Base-by-base conservation (phyloP, 2,888 invertebrate species). In the Drosophila ustulata region DNA sequence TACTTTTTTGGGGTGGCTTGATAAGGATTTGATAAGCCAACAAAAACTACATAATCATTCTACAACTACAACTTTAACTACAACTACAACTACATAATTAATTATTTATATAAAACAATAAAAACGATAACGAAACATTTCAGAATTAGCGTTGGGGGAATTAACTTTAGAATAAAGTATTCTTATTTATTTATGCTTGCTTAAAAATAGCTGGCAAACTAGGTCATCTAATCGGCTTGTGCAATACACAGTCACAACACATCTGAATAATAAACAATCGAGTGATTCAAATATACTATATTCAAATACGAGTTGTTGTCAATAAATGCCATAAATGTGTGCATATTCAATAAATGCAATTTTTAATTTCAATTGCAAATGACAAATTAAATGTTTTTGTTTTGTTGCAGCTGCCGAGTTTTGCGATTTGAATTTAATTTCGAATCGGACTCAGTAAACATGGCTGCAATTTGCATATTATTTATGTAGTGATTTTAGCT, bases 191-290 rank as follows among this genome's bases (percentile, higher is more conserved):
- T 61, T 41, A 50, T 61, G 26, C 61, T 62, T 62, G 59, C 57
- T 62, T 62, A 71, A 56, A 68, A 80, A 69, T 66, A 68, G 37
- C 34, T 61, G 32, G 46, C 2, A 62, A 63, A 66, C 52, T 78
- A 45, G 78, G 78, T 80, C 78, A 80, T 30, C 78, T 76, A 80
- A 78, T 78, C 78, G 64, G 66, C 8, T 25, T 41, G 45, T 26
- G 25, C 45, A 46, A 46, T 5, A 23, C 26, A 37, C 11, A 9
- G 2, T 4, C 18, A 13, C n/a, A 41, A 13, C n/a, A 41, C 23
- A 26, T 39, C 11, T 8, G 37, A 5, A 37, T 5, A 39, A 52
- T 41, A 39, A 51, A 50, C 49, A 50, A 50, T 18, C 1, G 1
- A 18, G 18, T 18, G 18, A 18, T 32, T 32, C 8, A 32, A 23